Base-by-base conservation (phyloP, 2,888 invertebrate genomes). In the Gerris lacustris region DNA sequence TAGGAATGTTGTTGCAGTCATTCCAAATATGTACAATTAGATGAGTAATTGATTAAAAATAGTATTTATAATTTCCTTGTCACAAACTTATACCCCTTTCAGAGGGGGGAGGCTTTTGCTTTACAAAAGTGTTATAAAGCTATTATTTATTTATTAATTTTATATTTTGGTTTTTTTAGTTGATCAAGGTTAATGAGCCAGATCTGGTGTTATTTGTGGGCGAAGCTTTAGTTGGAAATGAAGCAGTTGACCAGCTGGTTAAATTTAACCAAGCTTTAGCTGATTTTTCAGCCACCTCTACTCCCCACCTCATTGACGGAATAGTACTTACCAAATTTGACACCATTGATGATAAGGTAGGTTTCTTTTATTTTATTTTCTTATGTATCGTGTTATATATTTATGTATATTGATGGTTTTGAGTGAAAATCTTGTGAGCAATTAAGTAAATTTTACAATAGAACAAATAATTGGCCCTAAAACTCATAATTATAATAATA, bases 311-410 rank as follows among this genome's bases (percentile, higher is more conserved):
- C 66, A 97, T 99, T 76, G 99, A 99, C 82, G 99, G 99, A 68
- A 99, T 99, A 77, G 96, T 99, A 11, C 85, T 99, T 67, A 99
- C 99, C 6, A 99, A 99, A 83, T 99, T 99, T 82, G 99, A 99
- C 81, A 99, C 99, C 0, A 98, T 99, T 77, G 99, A 99, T 80
- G 99, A 99, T 81, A 98, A 99, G 85, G 91, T 47, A 47, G 6
- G 86, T 76, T 72, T 77, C 74, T 47, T 47, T 47, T 47, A 11
- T 47, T 47, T 47, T 47, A 47, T 7, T 47, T 44, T 72, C 15
- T 47, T n/a, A n/a, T n/a, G n/a, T n/a, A n/a, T n/a, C n/a, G n/a
- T n/a, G 31, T 31, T 31, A 31, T 31, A 31, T 1, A 31, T 31
- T 31, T 31, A 31, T 31, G 31, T 31, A 31, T 31, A 31, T 31